Evolutionary conservation across 2,113 vertebrate genomes (phyloP), one percentile per base, ranked within the genome.

Genomic region (Talpa occidentalis): DNA sequence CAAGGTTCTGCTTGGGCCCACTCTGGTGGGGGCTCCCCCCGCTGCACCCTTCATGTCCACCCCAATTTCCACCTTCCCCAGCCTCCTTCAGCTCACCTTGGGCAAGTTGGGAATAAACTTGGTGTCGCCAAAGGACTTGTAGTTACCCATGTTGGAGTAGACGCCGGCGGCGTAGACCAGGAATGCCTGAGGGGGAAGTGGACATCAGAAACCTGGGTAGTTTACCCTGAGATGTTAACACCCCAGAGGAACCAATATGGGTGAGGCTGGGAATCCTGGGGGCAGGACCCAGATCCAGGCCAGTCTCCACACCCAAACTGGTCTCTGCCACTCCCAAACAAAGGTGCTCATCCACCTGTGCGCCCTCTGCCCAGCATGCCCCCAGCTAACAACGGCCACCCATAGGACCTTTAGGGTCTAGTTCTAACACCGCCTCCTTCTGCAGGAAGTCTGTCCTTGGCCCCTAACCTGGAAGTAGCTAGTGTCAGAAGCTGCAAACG

Each of bases 91-190:
- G 49, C 97, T 98, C 95, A 99, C 99, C 99, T 99, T 99, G 16
- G 99, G 98, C 30, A 99, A 93, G 96, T 99, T 99, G 87, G 99
- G 99, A 64, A 99, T 98, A 95, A 99, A 99, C 96, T 99, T 99
- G 42, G 99, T 99, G 97, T 99, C 99, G 10, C 99, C 99, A 16
- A 99, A 99, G 40, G 99, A 99, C 94, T 99, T 99, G 97, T 99
- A 99, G 98, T 99, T 99, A 70, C 99, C 99, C 99, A 99, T 99
- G 97, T 99, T 99, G 98, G 99, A 98, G 97, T 99, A 99, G 80
- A 99, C 93, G 17, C 99, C 99, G 0, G 99, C 99, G n/a, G 99
- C 97, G 89, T 99, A 99, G 49, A 99, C 99, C 94, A 99, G 97
- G 94, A 99, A 98, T 0, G 99, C 99, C 99, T 99, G 89, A 8